These are phyloP conservation scores for Apantesis nais DNA, from an alignment of 2,888 invertebrate genomes.

Conservation along the genomic window DNA sequence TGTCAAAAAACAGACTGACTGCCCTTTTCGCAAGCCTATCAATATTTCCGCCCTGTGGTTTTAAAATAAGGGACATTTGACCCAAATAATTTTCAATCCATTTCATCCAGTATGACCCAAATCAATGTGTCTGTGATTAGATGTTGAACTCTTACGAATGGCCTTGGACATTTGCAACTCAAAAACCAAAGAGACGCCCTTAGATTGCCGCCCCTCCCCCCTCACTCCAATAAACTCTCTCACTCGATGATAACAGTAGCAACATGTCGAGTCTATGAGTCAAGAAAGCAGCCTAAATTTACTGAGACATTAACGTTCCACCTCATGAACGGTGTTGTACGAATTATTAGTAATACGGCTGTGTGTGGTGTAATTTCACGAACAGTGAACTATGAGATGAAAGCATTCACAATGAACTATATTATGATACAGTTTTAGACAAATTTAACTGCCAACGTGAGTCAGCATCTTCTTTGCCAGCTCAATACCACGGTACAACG, in stretches of 20 bases:
- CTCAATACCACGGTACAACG: conserved; percentile 7
- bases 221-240: too few species aligned
- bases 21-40: too few species aligned
- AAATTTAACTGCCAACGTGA: conserved; percentile 15
- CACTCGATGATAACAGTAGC: background rate
- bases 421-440: conserved; percentile 16
- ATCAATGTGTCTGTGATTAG: too few species aligned
- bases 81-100: too few species aligned
- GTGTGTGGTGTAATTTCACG: conserved; percentile 7
- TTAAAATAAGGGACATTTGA: too few species aligned
- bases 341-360: background rate
- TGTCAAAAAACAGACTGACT: background rate
- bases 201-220: too few species aligned
- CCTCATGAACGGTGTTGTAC: background rate
- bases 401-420: conserved; percentile 8
- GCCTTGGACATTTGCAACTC: background rate
- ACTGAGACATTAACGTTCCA: background rate
- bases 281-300: background rate
- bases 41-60: too few species aligned
- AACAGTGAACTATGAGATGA: background rate
- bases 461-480: conserved; percentile 5
- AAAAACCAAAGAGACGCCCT: background rate
- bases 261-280: background rate
- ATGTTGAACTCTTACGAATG: too few species aligned
- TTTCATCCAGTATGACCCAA: too few species aligned